Evolutionary conservation across 2,113 vertebrate species (phyloP).

Genomic region (Sturnus vulgaris): DNA sequence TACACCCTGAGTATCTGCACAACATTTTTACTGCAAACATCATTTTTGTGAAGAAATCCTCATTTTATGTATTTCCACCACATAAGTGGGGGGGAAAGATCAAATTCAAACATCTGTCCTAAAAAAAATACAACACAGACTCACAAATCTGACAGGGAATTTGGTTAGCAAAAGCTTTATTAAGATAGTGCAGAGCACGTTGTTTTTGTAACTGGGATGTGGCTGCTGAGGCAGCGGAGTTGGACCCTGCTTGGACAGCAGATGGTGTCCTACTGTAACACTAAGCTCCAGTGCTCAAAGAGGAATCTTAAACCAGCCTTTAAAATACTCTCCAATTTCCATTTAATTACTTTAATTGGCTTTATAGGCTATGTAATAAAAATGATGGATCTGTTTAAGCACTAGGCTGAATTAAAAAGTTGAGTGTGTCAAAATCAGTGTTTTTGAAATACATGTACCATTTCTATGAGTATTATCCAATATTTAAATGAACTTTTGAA

Average conservation of each 20-base stretch:
- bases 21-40: background rate
- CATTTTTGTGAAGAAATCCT: background rate
- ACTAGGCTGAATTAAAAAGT: background rate
- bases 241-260: constrained; percentile 38
- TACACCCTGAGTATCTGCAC: background rate
- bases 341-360: constrained; percentile 14
- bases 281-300: background rate
- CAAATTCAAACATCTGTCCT: background rate
- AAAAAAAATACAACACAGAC: background rate
- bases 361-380: constrained; percentile 21
- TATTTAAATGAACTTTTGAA: background rate
- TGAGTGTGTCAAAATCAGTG: background rate
- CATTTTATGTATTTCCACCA: background rate
- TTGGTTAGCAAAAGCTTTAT: background rate
- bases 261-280: constrained; percentile 65
- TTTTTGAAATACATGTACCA: background rate
- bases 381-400: background rate
- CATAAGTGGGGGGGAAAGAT: background rate
- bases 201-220: background rate
- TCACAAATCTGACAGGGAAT: background rate
- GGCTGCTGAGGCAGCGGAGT: background rate
- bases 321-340: constrained; percentile 17
- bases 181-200: background rate
- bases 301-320: constrained; percentile 19
- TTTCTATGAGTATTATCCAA: background rate